These are phyloP conservation scores for Drosophila ironensis DNA, from an alignment of 1,140 invertebrate species.

Conservation along the genomic window DNA sequence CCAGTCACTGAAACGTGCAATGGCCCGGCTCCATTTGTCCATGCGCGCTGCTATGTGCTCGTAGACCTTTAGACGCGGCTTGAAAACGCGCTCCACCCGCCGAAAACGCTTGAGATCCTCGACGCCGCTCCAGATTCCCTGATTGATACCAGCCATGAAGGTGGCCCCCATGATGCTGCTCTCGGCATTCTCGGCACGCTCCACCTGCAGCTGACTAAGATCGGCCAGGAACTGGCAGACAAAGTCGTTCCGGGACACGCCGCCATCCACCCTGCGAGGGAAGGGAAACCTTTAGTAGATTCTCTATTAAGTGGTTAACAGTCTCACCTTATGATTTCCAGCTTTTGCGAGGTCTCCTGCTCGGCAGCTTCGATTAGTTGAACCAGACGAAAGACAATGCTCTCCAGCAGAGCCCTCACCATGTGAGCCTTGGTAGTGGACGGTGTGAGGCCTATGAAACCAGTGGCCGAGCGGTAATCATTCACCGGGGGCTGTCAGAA, in stretches of 20 bases:
- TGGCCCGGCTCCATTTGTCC: constrained; percentile 86
- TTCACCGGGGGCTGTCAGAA: constrained; percentile 91
- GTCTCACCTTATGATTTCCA: constrained; percentile 85
- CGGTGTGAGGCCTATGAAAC: constrained; percentile 93
- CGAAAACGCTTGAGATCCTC: constrained; percentile 86
- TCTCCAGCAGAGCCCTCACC: constrained; percentile 92
- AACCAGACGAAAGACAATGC: constrained; percentile 91
- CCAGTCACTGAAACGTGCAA: constrained; percentile 87
- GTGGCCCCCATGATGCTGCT: constrained; percentile 91
- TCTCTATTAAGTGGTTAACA: too few relatives aligned
- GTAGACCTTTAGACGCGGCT: constrained; percentile 83
- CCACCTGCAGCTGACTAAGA: constrained; percentile 88
- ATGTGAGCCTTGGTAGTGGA: constrained; percentile 91
- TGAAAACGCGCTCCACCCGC: constrained; percentile 85
- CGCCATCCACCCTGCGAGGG: constrained; percentile 93
- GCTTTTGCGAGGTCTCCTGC: constrained; percentile 85
- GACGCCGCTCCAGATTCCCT: constrained; percentile 89
- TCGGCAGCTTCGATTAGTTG: constrained; percentile 88
- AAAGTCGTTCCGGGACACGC: constrained; percentile 95
- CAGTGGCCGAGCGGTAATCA: constrained; percentile 90
- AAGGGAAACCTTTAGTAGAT: too few relatives aligned
- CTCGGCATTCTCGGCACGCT: constrained; percentile 87
- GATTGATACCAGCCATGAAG: constrained; percentile 90
- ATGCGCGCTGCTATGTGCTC: constrained; percentile 82
- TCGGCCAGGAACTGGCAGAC: constrained; percentile 93